Base-by-base conservation (phyloP, 2,888 invertebrate genomes). In the Nomada ruficornis region DNA sequence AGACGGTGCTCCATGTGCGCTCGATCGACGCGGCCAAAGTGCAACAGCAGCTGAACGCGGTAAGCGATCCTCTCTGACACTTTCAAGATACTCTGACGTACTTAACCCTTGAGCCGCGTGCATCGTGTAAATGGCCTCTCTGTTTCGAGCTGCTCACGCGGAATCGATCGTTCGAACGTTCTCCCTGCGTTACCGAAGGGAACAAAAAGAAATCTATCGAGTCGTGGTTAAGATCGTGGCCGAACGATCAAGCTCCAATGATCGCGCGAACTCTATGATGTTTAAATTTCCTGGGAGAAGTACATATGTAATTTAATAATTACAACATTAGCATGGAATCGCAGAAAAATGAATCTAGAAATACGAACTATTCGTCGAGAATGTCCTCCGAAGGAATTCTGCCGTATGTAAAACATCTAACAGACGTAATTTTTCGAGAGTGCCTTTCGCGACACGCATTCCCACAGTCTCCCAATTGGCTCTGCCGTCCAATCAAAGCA, bases 1-100 rank as follows among this genome's bases (percentile, higher is more conserved):
- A 96, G 92, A 95, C 95, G 80, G 95, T 96, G 64, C 94, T 96
- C 47, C 96, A 96, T 93, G 96, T 96, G 82, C 95, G 96, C 90
- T 96, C 96, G 85, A 95, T 95, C 86, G 96, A 96, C 93, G 94
- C 96, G 72, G 94, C 95, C 86, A 96, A 96, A 94, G 96, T 95
- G 69, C 96, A 96, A 92, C 95, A 96, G 92, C 96, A 96, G 90
- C 95, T 96, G 91, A 96, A 95, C 94, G 93, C 94, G 91, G 96
- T 96, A 94, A 95, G 95, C 76, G 36, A 15, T n/a, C 44, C 15
- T 55, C n/a, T n/a, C n/a, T 29, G 7, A 26, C n/a, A 18, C 47
- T 60, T 3, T 71, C 7, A 47, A 47, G 72, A 63, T 77, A 70
- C 81, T 65, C 57, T 42, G 68, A 59, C 59, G 42, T 20, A 65